A percentile compares a stretch with the other conserved stretches of the same genome.
These are phyloP conservation scores for Siphlonurus alternatus DNA, from an alignment of 2,888 invertebrate genomes.

Conservation along the genomic window DNA sequence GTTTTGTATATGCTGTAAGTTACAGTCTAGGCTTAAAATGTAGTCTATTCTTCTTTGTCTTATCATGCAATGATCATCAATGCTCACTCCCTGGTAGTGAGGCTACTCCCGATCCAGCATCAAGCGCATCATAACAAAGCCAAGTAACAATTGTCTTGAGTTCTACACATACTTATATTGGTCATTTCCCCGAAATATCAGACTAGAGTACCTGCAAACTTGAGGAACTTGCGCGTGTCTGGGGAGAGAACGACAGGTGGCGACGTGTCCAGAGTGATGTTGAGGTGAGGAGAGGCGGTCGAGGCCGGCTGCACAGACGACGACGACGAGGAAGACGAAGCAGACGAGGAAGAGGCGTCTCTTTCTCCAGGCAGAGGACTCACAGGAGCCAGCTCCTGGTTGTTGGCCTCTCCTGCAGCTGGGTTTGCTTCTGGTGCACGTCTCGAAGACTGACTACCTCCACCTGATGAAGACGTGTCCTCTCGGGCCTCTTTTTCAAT, in stretches of 20 bases:
- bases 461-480: background rate
- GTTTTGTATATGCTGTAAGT: too few species aligned
- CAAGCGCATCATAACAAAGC: too few species aligned
- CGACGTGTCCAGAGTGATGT: conserved; percentile 13
- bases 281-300: conserved; percentile 15
- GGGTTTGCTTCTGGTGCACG: conserved; percentile 7
- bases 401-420: background rate
- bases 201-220: conserved; percentile 65
- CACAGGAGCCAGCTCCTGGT: conserved; percentile 17
- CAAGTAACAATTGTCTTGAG: too few species aligned
- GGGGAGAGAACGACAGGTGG: conserved; percentile 26
- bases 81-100: too few species aligned
- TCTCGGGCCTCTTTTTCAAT: conserved; percentile 5
- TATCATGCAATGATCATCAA: too few species aligned
- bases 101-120: too few species aligned
- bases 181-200: too few species aligned
- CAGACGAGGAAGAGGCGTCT: background rate
- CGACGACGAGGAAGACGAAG: conserved; percentile 13
- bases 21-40: too few species aligned
- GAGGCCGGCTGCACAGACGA: conserved; percentile 19
- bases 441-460: conserved; percentile 11
- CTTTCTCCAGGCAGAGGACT: conserved; percentile 14
- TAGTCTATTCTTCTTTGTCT: too few species aligned
- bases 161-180: too few species aligned
- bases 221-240: conserved; percentile 61